Evolutionary conservation across 2,888 invertebrate species (phyloP), one percentile per base, ranked within the genome.

Genomic region (Seladonia tumulorum): DNA sequence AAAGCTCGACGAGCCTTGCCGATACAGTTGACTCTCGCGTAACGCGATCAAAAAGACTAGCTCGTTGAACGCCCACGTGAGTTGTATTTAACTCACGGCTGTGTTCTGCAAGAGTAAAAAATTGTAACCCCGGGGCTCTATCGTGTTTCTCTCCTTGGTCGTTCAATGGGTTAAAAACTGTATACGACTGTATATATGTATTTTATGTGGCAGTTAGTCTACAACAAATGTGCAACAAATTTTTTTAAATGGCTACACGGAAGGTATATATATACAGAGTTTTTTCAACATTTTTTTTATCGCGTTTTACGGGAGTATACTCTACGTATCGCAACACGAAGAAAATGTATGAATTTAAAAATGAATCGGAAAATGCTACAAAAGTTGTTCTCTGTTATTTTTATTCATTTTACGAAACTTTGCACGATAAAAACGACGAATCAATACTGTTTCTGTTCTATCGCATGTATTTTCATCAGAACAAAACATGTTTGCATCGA

Each of bases 91-190:
- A 47, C 47, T 16, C 16, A 16, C 47, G 47, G 47, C 16, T 47
- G 16, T 14, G 16, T 10, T 8, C 12, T 12, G 12, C 3, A 57
- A 57, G n/a, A 5, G 12, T n/a, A n/a, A n/a, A n/a, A n/a, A n/a
- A 1, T 12, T n/a, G n/a, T n/a, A 12, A 0, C n/a, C 12, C n/a
- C n/a, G 0, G n/a, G 1, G 8, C 10, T n/a, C n/a, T 12, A 12
- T 4, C 4, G 22, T 10, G 22, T 22, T 22, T 53, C 47, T 49
- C 18, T 7, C 18, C 18, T 49, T 18, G 5, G 18, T 18, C 18
- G 18, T 49, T 2, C 7, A 49, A 18, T 49, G 49, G 2, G 49
- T 49, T 18, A 5, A n/a, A 53, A 1, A 53, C 35, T 35, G 35
- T 35, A 35, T 35, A 35, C 35, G n/a, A 53, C 53, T 10, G 22